These are phyloP conservation scores for Catagonus wagneri DNA, from an alignment of 2,113 vertebrate species.

Conservation along the genomic window DNA sequence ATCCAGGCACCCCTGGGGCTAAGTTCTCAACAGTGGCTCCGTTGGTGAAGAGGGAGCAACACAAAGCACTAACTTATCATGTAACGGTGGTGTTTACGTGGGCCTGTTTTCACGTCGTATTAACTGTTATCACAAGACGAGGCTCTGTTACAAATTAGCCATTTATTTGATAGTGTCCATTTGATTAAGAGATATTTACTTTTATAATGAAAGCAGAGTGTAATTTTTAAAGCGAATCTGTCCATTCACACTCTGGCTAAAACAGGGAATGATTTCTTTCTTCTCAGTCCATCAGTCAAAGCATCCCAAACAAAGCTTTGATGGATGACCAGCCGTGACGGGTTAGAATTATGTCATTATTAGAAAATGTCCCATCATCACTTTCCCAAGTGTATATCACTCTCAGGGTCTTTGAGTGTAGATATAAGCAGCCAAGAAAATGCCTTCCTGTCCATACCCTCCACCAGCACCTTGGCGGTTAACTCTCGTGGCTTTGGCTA, in stretches of 20 bases:
- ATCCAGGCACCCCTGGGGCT: rapidly evolving
- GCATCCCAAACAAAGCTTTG: conserved; percentile 46
- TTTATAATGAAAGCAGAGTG: conserved; percentile 30
- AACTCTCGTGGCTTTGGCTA: neutral
- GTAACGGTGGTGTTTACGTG: neutral
- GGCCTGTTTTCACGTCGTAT: neutral
- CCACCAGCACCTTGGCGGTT: neutral
- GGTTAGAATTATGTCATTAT: conserved; percentile 52
- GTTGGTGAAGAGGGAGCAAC: neutral
- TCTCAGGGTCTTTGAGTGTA: conserved; percentile 28
- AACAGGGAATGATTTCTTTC: conserved; percentile 11
- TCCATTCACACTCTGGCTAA: conserved; percentile 7
- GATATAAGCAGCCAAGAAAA: neutral
- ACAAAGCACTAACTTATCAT: neutral
- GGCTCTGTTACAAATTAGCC: neutral
- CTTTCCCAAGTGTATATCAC: conserved; percentile 25
- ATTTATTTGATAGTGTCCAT: conserved; percentile 43
- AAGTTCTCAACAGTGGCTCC: neutral
- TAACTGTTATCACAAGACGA: neutral
- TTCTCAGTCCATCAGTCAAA: conserved; percentile 61
- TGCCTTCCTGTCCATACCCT: neutral
- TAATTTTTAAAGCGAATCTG: conserved; percentile 25
- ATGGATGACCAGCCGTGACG: neutral
- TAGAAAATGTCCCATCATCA: conserved; percentile 52
- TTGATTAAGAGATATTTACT: conserved; percentile 49